phyloP scores from a whole-genome alignment of 2,888 invertebrate genomes.

The Philereme transversata region DNA sequence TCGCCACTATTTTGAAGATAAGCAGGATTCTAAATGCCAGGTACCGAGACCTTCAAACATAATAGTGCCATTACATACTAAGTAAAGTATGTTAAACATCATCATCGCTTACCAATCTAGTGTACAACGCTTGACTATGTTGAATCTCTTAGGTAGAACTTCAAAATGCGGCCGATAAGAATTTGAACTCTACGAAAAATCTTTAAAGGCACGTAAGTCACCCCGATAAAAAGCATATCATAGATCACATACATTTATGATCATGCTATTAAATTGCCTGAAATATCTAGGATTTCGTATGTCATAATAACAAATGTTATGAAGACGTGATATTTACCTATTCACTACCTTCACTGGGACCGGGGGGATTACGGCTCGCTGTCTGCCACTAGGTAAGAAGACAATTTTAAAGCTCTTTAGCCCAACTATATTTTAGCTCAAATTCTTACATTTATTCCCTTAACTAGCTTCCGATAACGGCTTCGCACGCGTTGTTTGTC shows the following conservation, averaged over 20 bases:
- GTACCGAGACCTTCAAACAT: conserved; percentile 23
- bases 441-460: background rate
- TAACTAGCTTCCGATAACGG: background rate
- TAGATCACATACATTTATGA: background rate
- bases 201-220: too few relatives aligned
- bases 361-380: conserved; percentile 14
- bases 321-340: conserved; percentile 18
- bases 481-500: too few relatives aligned
- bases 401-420: conserved; percentile 19
- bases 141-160: background rate
- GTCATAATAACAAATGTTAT: conserved; percentile 19
- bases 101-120: conserved; percentile 3
- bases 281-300: conserved; percentile 15
- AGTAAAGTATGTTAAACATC: background rate
- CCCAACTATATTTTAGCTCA: background rate
- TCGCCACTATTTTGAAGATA: conserved; percentile 42
- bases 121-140: background rate
- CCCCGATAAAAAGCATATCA: too few relatives aligned
- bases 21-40: conserved; percentile 30
- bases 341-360: conserved; percentile 3
- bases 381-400: conserved; percentile 14
- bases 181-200: too few relatives aligned
- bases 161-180: too few relatives aligned
- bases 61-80: conserved; percentile 6
- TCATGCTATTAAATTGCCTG: conserved; percentile 4